Base-by-base conservation (phyloP, 1,140 invertebrate genomes). In the Lordiphosa clarofinis region DNA sequence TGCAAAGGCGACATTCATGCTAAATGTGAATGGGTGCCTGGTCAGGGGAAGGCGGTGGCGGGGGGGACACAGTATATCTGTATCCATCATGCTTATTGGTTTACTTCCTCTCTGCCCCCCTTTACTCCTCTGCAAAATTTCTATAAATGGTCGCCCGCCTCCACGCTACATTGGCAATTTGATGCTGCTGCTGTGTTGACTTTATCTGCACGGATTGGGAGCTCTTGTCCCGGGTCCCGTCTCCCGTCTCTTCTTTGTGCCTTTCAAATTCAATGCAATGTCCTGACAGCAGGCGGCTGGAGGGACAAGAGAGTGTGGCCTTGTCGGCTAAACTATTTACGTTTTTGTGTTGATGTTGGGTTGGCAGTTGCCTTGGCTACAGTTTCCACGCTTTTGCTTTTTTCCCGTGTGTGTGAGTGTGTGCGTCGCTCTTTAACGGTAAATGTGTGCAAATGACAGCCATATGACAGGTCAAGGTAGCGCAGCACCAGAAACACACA, bases 391-490 rank as follows among this genome's bases (percentile, higher is more conserved):
- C 4, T n/a, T 13, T 35, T 35, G 8, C 11, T 12, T 19, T 24
- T 6, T 43, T 35, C 11, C 44, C 15, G 39, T 50, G 10, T 52
- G 37, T 43, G 40, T 36, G 6, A 36, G 38, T 15, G 24, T 28
- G 42, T 15, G 47, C 49, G 46, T 38, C 37, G 71, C 66, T 75
- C 72, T 68, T 82, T 72, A 82, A 75, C 76, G 65, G 55, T 72
- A 75, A 82, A 75, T 67, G 75, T 75, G 76, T 82, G 72, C 67
- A 64, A 81, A 67, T 81, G 76, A 81, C 76, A 82, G 76, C 76
- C 66, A 79, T 79, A 70, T 81, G 74, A 79, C 75, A 79, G 54
- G 73, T 65, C 73, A 76, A 78, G 65, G 59, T 53, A 63, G 56
- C 62, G 52, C 56, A 69, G 12, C 60, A 58, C 38, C 46, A 69